Evolutionary conservation across 1,140 invertebrate genomes (phyloP).

Genomic region (Nasonia longicornis): DNA sequence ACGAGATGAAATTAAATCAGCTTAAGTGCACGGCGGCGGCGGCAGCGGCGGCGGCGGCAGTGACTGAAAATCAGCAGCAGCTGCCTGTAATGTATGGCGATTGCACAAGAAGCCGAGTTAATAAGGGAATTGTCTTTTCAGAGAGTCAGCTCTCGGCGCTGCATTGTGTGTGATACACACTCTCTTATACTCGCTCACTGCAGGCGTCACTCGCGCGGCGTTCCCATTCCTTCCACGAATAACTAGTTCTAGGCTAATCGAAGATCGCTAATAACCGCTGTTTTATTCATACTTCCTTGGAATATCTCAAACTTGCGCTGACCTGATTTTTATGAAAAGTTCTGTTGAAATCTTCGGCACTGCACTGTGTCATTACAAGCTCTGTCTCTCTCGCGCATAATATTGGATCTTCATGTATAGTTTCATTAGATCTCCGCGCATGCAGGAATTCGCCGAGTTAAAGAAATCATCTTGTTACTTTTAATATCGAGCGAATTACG

Average conservation of each 20-base stretch:
- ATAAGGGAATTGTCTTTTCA: conserved; percentile 29
- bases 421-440: too few relatives aligned
- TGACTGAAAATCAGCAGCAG: not conserved
- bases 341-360: not conserved
- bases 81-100: not conserved
- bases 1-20: conserved; percentile 7
- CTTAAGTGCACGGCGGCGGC: not conserved
- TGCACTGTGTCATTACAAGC: not conserved
- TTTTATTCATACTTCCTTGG: conserved; percentile 1
- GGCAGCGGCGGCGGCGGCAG: too few relatives aligned
- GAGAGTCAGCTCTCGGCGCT: too few relatives aligned
- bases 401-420: too few relatives aligned
- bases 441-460: too few relatives aligned
- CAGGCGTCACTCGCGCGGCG: not conserved
- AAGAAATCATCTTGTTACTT: too few relatives aligned
- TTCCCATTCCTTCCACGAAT: conserved; percentile 25
- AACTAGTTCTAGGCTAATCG: conserved; percentile 40
- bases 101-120: conserved; percentile 33
- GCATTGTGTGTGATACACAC: too few relatives aligned
- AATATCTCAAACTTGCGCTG: not conserved
- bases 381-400: too few relatives aligned
- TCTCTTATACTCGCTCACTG: not conserved
- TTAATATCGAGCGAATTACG: too few relatives aligned
- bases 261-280: conserved; percentile 14
- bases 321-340: not conserved